Evolutionary conservation across 2,888 invertebrate species (phyloP).

Genomic region (Temnothorax ravouxi): DNA sequence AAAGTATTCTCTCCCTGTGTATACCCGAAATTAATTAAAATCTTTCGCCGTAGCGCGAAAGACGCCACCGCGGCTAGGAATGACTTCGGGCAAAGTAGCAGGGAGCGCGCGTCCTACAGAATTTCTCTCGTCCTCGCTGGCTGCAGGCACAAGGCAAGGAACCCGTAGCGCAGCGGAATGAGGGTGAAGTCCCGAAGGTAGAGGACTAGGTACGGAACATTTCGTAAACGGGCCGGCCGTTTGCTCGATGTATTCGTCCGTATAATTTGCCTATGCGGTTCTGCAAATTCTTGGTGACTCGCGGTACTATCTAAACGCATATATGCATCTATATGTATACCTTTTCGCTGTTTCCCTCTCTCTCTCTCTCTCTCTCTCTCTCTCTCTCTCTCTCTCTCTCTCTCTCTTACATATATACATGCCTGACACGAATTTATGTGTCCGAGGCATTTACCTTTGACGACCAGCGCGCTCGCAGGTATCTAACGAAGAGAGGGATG

Average conservation of each 20-base stretch:
- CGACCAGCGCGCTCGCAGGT: constrained; percentile 15
- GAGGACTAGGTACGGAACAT: constrained; percentile 47
- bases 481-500: constrained; percentile 38
- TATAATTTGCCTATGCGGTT: constrained; percentile 69
- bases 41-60: constrained; percentile 57
- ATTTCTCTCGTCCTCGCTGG: constrained; percentile 45
- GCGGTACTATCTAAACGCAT: constrained; percentile 19
- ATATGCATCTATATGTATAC: not conserved
- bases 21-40: constrained; percentile 74
- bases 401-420: not conserved
- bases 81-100: constrained; percentile 49
- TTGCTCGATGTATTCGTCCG: constrained; percentile 61
- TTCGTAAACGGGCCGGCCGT: constrained; percentile 49
- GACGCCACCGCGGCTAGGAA: constrained; percentile 31
- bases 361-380: not conserved
- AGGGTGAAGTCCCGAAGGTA: constrained; percentile 40
- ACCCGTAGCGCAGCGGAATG: constrained; percentile 36
- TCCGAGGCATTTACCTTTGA: constrained; percentile 52
- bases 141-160: not conserved
- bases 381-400: not conserved
- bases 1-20: constrained; percentile 53
- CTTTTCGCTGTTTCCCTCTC: not conserved
- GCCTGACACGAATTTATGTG: constrained; percentile 37
- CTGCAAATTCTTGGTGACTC: constrained; percentile 62
- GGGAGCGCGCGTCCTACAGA: constrained; percentile 49